Evolutionary conservation across 2,797 vertebrate genomes (phyloP).

Genomic region (Neosilurus mollespiculum): DNA sequence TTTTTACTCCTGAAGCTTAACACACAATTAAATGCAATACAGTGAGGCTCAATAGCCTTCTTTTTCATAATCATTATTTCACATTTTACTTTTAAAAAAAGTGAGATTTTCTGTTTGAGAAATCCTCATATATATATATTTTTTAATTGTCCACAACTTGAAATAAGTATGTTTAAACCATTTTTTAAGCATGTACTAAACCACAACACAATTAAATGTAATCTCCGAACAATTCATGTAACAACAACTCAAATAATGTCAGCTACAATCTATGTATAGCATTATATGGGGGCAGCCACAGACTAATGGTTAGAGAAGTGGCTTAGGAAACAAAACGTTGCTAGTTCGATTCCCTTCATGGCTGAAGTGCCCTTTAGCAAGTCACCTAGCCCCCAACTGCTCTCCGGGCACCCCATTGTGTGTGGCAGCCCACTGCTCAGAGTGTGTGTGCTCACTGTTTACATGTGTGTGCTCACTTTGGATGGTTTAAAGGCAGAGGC

Average conservation of each 20-base stretch:
- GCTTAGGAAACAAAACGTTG: too few relatives aligned
- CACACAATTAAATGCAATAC: background rate
- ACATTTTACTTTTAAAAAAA: background rate
- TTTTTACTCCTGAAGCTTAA: conserved; percentile 57
- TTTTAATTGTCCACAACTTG: too few relatives aligned
- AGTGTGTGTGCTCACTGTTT: too few relatives aligned
- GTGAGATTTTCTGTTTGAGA: background rate
- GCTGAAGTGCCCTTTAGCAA: too few relatives aligned
- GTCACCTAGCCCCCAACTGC: too few relatives aligned
- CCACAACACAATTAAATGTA: background rate
- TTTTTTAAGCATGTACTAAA: background rate
- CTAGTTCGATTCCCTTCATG: too few relatives aligned
- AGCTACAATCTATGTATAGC: background rate
- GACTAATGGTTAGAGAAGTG: too few relatives aligned
- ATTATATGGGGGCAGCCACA: background rate
- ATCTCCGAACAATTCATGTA: background rate
- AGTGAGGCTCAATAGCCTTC: background rate
- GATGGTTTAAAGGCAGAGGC: too few relatives aligned
- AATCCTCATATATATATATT: background rate
- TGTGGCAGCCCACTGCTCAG: too few relatives aligned
- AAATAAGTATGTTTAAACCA: background rate
- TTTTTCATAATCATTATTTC: background rate
- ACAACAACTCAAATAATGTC: background rate
- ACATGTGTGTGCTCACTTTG: too few relatives aligned
- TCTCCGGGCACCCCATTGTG: too few relatives aligned